Base-by-base conservation (phyloP, 2,888 invertebrate genomes). In the Sturmia bella region DNA sequence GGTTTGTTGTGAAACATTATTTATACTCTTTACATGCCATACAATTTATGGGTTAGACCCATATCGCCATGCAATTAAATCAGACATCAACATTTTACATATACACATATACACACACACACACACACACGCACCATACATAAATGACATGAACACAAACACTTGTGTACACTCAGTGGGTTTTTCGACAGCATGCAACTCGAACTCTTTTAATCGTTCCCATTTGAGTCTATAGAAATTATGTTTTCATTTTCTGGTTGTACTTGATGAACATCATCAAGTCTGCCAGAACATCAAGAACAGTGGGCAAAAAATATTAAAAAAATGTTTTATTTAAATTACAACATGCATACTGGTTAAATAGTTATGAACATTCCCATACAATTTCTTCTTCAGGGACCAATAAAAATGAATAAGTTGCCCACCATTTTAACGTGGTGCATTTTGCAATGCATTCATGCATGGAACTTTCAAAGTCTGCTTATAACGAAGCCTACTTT, bases 1-100 rank as follows among this genome's bases (percentile, higher is more conserved):
- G n/a, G n/a, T n/a, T n/a, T n/a, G 45, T 64, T 74, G 37, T 41
- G 56, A 66, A 64, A 74, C 52, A 56, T 27, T 37, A 48, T 72
- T 72, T 72, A 41, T 43, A 27, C 61, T 72, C 61, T 56, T 56
- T n/a, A 39, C 50, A 59, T 68, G 68, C 52, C 68, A 43, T 76
- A 52, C 21, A 69, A 45, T 76, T 61, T 76, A 69, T 76, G 45
- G 52, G 12, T 64, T 74, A 64, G n/a, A 43, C 13, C 7, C 37
- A 21, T 37, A 37, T 43, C 43, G 37, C 15, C 61, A 37, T 11
- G 19, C 63, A 63, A 13, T 2, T 27, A 66, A 52, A 48, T 2
- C 11, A 13, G 0, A 45, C 12, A 45, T 2, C n/a, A n/a, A 21
- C n/a, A 48, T 39, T 59, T 59, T 17, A 32, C 4, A 12, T n/a